Evolutionary conservation across 2,888 invertebrate genomes (phyloP).

Genomic region (Spodoptera picta): DNA sequence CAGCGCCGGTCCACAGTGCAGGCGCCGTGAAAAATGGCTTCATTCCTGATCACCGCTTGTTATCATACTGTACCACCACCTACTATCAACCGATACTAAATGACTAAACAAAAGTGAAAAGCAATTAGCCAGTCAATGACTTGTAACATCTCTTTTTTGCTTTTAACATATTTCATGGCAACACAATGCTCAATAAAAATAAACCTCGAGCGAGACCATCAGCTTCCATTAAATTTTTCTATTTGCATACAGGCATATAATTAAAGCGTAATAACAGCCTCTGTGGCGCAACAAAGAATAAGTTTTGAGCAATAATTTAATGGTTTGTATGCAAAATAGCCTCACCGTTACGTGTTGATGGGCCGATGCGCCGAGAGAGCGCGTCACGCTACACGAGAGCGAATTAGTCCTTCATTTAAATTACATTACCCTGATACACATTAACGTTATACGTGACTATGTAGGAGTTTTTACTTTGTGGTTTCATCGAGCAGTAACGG

Average conservation of each 20-base stretch:
- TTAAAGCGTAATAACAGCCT: slow-evolving; percentile 87
- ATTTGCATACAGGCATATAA: slow-evolving; percentile 87
- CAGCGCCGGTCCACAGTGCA: slow-evolving; percentile 56
- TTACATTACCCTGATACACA: slow-evolving; percentile 81
- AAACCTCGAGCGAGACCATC: slow-evolving; percentile 76
- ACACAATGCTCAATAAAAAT: slow-evolving; percentile 79
- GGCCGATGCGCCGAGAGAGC: slow-evolving; percentile 82
- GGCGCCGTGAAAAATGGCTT: slow-evolving; percentile 79
- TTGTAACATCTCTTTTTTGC: slow-evolving; percentile 60
- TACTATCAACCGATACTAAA: slow-evolving; percentile 41
- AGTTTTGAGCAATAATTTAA: slow-evolving; percentile 89
- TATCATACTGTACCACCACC: slow-evolving; percentile 31
- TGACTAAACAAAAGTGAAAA: slow-evolving; percentile 53
- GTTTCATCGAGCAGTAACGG: slow-evolving; percentile 70
- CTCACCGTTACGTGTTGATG: slow-evolving; percentile 87
- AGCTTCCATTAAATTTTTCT: slow-evolving; percentile 84
- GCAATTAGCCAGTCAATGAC: slow-evolving; percentile 64
- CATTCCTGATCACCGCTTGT: slow-evolving; percentile 64
- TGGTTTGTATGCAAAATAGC: slow-evolving; percentile 88
- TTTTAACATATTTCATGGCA: slow-evolving; percentile 62
- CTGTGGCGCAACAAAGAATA: slow-evolving; percentile 87
- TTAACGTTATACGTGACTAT: slow-evolving; percentile 77
- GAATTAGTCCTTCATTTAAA: slow-evolving; percentile 88
- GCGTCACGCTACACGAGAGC: slow-evolving; percentile 85
- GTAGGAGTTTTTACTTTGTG: slow-evolving; percentile 70